Base-by-base conservation (phyloP, 1,140 invertebrate species). In the Formica selysi region DNA sequence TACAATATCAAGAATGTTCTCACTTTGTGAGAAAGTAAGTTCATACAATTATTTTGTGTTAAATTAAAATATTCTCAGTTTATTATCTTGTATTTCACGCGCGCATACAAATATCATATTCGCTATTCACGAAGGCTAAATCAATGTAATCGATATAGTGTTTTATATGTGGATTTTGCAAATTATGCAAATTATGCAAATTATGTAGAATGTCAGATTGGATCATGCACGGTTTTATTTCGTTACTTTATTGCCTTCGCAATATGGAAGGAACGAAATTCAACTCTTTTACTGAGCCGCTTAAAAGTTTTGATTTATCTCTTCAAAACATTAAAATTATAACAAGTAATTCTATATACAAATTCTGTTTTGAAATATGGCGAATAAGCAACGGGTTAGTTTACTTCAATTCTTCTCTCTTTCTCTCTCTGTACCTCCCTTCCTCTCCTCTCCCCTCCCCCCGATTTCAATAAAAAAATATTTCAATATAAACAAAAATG, bases 41-140 rank as follows among this genome's bases (percentile, higher is more conserved):
- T 51, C 41, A 85, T 51, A 85, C 16, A 38, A 61, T 78, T 65
- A 86, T 89, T 86, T 51, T 51, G 0, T 92, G 88, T 93, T 91
- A 91, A 92, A 92, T 91, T 92, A 92, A 92, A 93, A 92, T 93
- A 92, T 92, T 51, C 16, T 91, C 78, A 76, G 64, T 81, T 92
- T 93, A 93, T 93, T 93, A 91, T 91, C 81, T 93, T 85, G 89
- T 86, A 88, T 89, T 89, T 51, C 4, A 16, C 16, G 4, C 78
- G 68, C 86, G 86, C 76, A 84, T 93, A 93, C 91, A 93, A 93
- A 92, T 90, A 88, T 51, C 4, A 16, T 51, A 89, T 67, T 90
- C 85, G 10, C n/a, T 86, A 87, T 38, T 71, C 16, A 26, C 44
- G 11, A 81, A 73, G 3, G 11, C 22, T 59, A 29, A 16, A 13